Conservation (phyloP, 2,797 vertebrate species). For the Rhabdomys pumilio region DNA sequence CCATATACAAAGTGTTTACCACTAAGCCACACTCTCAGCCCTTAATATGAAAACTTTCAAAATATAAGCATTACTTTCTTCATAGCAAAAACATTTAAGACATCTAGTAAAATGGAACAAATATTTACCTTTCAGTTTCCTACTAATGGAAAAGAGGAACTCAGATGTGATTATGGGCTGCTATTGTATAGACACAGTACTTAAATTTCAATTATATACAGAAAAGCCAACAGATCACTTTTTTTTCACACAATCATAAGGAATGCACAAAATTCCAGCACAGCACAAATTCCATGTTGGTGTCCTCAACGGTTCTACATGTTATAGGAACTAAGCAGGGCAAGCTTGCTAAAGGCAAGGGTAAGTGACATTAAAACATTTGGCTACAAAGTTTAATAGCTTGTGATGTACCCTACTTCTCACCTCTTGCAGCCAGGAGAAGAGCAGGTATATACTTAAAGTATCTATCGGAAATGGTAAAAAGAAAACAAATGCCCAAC, state of each 20-base stretch:
- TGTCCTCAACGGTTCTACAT: not conserved
- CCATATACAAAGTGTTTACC: not conserved
- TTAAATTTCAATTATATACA: constrained; percentile 50
- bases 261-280: constrained; percentile 21
- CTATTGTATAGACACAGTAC: not conserved
- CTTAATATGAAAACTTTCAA: constrained; percentile 38
- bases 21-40: not conserved
- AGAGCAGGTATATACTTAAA: constrained; percentile 25
- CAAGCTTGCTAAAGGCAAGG: not conserved
- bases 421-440: constrained; percentile 15
- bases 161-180: constrained; percentile 11
- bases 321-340: constrained; percentile 9
- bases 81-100: not conserved
- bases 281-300: not conserved
- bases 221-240: not conserved
- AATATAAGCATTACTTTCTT: not conserved
- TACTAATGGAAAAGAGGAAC: constrained; percentile 30
- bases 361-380: not conserved
- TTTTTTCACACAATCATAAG: constrained; percentile 33
- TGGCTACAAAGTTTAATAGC: constrained; percentile 10
- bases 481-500: constrained; percentile 42
- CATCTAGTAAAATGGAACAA: constrained; percentile 35
- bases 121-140: constrained; percentile 23
- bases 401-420: not conserved
- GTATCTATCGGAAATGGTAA: not conserved